phyloP scores from a whole-genome alignment of 2,797 vertebrate species.

The Amblyopsis hoosieri region DNA sequence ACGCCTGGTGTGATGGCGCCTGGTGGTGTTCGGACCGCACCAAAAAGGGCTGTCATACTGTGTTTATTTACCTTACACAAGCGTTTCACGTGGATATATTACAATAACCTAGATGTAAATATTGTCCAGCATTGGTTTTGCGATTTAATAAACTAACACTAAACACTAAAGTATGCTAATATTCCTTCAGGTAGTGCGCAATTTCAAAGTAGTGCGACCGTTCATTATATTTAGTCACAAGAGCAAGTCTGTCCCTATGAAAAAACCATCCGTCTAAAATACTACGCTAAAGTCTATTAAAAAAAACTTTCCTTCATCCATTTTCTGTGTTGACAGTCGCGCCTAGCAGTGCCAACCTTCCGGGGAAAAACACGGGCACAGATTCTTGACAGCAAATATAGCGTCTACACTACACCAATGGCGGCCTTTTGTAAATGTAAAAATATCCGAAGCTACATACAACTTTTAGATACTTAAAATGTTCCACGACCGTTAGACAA shows the following conservation, averaged over 20 bases:
- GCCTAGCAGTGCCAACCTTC: conserved; percentile 70
- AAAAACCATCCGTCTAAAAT: conserved; percentile 49
- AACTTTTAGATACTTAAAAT: conserved; percentile 11
- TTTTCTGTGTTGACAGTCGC: conserved; percentile 72
- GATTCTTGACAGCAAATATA: conserved; percentile 38
- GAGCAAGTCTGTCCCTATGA: conserved; percentile 26
- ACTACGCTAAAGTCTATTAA: conserved; percentile 20
- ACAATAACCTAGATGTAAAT: neutral
- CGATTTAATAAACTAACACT: conserved; percentile 48
- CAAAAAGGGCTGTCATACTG: conserved; percentile 60
- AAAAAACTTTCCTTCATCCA: conserved; percentile 68
- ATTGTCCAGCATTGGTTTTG: neutral
- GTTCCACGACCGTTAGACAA: conserved; percentile 26
- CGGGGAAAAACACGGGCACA: conserved; percentile 47
- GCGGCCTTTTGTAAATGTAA: conserved; percentile 32
- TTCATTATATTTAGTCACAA: conserved; percentile 49
- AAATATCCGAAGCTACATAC: conserved; percentile 38
- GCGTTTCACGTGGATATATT: neutral
- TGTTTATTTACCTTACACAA: conserved; percentile 16
- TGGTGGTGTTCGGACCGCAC: conserved; percentile 65
- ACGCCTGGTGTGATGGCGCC: conserved; percentile 73
- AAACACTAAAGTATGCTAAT: conserved; percentile 50
- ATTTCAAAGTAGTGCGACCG: too few species aligned
- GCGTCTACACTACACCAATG: conserved; percentile 40
- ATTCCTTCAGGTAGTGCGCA: conserved; percentile 10